Evolutionary conservation across 2,113 vertebrate genomes (phyloP), one percentile per base, ranked within the genome.

Genomic region (Hippocampus comes): DNA sequence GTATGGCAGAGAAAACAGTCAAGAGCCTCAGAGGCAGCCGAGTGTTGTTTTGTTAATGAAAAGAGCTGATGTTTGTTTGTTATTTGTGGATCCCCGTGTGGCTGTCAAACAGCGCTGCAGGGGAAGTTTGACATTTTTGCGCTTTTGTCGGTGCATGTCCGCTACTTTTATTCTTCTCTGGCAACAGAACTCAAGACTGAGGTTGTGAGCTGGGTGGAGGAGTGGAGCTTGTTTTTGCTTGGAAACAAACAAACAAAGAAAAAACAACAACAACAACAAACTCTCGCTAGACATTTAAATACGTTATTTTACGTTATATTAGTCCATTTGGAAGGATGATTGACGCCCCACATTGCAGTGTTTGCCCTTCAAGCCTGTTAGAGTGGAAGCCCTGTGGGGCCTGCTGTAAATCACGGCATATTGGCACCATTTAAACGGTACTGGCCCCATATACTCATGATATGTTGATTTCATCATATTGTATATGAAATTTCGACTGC

Each of bases 41-140:
- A 61, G 21, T 68, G 48, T 30, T 4, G 57, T 57, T 71, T 65
- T 67, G 60, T 75, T 70, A 74, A 64, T 18, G 41, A 23, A 14
- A 46, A 80, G 1, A 73, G 30, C 11, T 25, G 3, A 17, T 34
- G n/a, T 57, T 21, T 74, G 70, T 17, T 15, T 55, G 23, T 18
- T 61, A 61, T 30, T 61, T 34, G 27, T 34, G 20, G 38, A 64
- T 42, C 59, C 11, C 9, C 12, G 66, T 63, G 34, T 20, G 27
- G 59, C 10, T 61, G 59, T 61, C 59, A 61, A 61, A 7, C 4
- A 18, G 59, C 7, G 15, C 15, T 34, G 25, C 56, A 15, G 23
- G 27, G 56, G 56, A 17, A 7, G 27, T 11, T 34, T 61, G 27
- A 34, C 27, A 18, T 61, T 61, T 34, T 61, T 30, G 17, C 15